Conservation (phyloP, 2,797 vertebrate genomes). For the Hirundo rustica region DNA sequence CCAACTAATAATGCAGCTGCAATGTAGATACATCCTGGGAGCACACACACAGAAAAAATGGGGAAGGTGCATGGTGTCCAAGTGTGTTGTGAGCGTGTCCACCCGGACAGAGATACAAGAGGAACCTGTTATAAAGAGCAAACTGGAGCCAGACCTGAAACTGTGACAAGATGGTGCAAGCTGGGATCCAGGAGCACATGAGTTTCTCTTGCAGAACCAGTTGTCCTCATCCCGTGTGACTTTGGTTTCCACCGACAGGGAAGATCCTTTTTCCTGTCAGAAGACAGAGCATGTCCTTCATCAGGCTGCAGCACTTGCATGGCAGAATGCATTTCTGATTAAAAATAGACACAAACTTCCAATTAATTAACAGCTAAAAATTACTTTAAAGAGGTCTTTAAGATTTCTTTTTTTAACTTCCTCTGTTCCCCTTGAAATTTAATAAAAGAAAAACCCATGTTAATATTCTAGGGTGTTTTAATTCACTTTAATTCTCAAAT, state of each 20-base stretch:
- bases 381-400: neutral
- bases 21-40: neutral
- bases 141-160: neutral
- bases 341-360: neutral
- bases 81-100: accelerated
- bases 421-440: neutral
- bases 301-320: neutral
- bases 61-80: accelerated
- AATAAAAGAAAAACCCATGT: neutral
- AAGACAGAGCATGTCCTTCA: neutral
- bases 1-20: neutral
- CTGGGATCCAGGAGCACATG: neutral
- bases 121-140: neutral
- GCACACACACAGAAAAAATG: neutral
- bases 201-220: neutral
- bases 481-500: neutral
- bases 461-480: neutral
- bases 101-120: accelerated
- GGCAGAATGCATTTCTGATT: neutral
- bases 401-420: neutral
- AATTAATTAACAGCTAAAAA: neutral
- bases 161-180: neutral
- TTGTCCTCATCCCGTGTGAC: accelerated
- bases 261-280: neutral
- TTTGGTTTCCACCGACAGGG: neutral